Conservation (phyloP, 2,888 invertebrate genomes). For the Eristalis tenax region DNA sequence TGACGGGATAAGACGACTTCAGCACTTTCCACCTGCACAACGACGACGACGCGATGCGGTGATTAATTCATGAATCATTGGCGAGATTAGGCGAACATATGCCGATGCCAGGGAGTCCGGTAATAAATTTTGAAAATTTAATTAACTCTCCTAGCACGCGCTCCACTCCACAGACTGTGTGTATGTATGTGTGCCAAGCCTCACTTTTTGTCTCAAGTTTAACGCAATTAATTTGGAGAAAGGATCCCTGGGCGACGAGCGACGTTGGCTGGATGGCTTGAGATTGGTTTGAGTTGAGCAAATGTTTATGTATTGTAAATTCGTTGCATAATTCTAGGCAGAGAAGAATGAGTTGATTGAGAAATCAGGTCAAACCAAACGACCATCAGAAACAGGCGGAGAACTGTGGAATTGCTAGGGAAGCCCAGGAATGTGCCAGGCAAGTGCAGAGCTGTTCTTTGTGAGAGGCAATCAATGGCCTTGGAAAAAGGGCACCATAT, state of each 20-base stretch:
- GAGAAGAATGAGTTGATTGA: not conserved
- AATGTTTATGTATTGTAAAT: not conserved
- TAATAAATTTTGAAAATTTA: constrained; percentile 68
- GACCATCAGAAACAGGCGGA: not conserved
- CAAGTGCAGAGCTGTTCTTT: not conserved
- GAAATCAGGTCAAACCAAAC: no score
- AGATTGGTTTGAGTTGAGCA: not conserved
- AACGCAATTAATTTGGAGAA: not conserved
- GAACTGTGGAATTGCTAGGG: not conserved
- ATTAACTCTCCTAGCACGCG: constrained; percentile 47
- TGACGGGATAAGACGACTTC: not conserved
- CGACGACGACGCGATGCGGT: constrained; percentile 13
- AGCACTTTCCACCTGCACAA: not conserved
- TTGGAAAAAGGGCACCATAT: not conserved
- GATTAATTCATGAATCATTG: constrained; percentile 65
- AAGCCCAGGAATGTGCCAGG: not conserved
- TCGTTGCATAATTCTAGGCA: not conserved
- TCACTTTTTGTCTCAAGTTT: not conserved
- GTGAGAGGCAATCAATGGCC: not conserved
- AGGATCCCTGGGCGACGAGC: not conserved
- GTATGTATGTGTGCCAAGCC: not conserved
- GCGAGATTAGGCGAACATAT: constrained; percentile 43
- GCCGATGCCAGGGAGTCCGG: constrained; percentile 20
- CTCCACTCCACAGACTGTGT: no score
- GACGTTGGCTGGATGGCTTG: not conserved